Evolutionary conservation across 2,113 vertebrate genomes (phyloP).

Genomic region (Megaceryle torquata): DNA sequence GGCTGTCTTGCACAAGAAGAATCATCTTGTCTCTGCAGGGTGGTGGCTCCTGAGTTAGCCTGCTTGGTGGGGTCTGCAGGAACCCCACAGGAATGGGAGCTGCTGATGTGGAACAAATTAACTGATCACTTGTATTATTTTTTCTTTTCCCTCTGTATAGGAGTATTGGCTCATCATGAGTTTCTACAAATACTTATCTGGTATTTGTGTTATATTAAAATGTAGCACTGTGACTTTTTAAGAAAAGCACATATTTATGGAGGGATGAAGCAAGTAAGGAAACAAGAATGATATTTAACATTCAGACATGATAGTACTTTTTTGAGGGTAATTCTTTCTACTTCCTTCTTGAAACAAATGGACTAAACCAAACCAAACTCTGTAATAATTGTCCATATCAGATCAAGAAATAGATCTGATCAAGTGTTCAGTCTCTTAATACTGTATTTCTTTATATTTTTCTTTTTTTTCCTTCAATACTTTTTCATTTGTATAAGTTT

Average conservation of each 20-base stretch:
- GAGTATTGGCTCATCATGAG: not conserved
- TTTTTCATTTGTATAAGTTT: not conserved
- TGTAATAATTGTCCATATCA: not conserved
- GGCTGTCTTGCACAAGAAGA: not conserved
- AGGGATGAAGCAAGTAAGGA: not conserved
- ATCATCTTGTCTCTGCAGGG: not conserved
- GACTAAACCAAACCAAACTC: not conserved
- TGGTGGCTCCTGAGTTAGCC: not conserved
- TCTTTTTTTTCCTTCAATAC: not conserved
- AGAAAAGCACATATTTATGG: not conserved
- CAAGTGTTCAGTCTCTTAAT: not conserved
- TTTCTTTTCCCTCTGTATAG: not conserved
- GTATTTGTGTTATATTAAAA: not conserved
- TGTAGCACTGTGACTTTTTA: not conserved
- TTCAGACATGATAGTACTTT: not conserved
- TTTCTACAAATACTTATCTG: not conserved
- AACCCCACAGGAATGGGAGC: not conserved
- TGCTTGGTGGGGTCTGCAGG: not conserved
- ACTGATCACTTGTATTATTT: not conserved
- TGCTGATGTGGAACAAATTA: not conserved
- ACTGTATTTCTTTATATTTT: not conserved
- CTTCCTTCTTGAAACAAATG: not conserved
- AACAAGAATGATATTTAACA: not conserved
- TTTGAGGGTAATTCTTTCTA: not conserved
- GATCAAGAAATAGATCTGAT: not conserved